Percentiles rank a stretch among this genome's conserved stretches.
Evolutionary conservation across 2,888 invertebrate genomes (phyloP).

Genomic region (Dynastes tityus): DNA sequence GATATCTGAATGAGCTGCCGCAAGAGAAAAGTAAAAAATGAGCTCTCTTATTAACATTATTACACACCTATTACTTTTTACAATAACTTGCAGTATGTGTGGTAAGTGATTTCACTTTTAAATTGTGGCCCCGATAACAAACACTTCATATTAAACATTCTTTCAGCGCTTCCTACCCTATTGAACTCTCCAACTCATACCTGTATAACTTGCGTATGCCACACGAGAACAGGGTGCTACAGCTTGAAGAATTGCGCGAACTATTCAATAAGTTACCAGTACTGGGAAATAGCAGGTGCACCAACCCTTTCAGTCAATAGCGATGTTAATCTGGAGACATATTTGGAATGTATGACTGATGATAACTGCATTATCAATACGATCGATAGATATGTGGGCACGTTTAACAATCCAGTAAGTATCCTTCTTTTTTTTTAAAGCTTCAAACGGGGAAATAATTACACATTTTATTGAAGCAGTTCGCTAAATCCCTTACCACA

Average conservation of each 20-base stretch:
- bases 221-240: conserved; percentile 18
- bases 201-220: conserved; percentile 24
- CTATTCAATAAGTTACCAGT: conserved; percentile 18
- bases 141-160: background rate
- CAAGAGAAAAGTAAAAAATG: background rate
- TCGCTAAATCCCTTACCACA: too few species aligned
- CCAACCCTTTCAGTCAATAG: background rate
- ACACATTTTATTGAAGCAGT: too few species aligned
- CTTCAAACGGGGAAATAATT: too few species aligned
- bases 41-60: background rate
- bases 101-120: background rate
- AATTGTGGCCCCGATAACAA: background rate
- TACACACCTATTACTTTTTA: background rate
- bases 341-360: background rate
- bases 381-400: background rate
- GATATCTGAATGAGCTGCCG: background rate
- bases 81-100: background rate
- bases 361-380: conserved; percentile 18
- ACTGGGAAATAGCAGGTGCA: conserved; percentile 12
- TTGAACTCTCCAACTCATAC: background rate
- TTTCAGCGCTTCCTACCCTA: background rate
- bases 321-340: background rate
- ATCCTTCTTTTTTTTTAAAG: too few species aligned
- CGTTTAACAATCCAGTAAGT: background rate
- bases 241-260: conserved; percentile 17